Percentiles rank a stretch among this genome's conserved stretches.
Conservation (phyloP, 2,113 vertebrate species). For the Ctenodactylus gundi region DNA sequence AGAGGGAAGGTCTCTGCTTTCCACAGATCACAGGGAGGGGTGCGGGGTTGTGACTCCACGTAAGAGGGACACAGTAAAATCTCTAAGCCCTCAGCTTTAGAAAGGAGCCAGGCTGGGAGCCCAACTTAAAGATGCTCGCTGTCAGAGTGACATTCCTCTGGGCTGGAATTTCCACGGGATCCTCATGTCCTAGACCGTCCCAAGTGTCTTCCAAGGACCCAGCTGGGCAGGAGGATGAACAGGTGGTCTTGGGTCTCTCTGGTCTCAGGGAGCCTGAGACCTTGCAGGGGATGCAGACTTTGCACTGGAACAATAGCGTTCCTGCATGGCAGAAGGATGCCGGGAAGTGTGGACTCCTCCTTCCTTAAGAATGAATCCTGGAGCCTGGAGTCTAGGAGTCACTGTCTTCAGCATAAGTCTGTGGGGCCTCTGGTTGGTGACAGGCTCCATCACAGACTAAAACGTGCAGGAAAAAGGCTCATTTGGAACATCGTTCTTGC, state of each 20-base stretch:
- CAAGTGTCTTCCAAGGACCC: too few relatives aligned
- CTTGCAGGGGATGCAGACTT: fast-evolving
- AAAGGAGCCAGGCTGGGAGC: neutral
- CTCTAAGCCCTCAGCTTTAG: neutral
- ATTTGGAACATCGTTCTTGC: too few relatives aligned
- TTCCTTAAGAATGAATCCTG: neutral
- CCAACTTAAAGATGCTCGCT: neutral
- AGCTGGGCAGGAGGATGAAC: neutral
- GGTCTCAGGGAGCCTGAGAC: neutral
- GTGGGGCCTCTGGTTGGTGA: neutral
- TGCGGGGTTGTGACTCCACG: neutral
- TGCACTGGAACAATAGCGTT: fast-evolving
- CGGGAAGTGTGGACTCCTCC: neutral
- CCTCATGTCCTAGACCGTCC: neutral
- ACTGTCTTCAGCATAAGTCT: neutral
- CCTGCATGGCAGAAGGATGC: neutral
- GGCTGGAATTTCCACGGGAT: neutral
- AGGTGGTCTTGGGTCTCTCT: neutral
- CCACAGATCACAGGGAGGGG: neutral
- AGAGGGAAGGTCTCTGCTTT: neutral
- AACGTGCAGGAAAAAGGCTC: neutral
- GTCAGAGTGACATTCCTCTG: neutral
- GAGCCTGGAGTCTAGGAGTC: fast-evolving
- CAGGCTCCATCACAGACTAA: neutral
- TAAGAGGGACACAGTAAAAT: neutral